A percentile compares a stretch with the other conserved stretches of the same genome.
These are phyloP conservation scores for Cheilosia grossa DNA, from an alignment of 2,888 invertebrate species.

Conservation along the genomic window DNA sequence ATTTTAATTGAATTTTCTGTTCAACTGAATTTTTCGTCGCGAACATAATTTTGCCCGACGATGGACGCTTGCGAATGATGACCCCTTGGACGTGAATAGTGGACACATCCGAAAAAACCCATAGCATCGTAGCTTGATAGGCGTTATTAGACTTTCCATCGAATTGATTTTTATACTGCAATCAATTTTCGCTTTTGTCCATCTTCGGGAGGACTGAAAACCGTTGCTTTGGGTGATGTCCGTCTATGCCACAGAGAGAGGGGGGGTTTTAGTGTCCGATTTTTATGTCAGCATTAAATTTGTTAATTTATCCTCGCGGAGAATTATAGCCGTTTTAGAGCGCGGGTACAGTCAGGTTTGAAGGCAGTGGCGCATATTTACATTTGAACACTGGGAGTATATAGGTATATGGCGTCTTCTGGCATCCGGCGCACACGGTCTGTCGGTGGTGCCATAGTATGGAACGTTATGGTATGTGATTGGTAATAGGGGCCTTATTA, in stretches of 20 bases:
- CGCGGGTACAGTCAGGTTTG: conserved; percentile 60
- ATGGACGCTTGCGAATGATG: conserved; percentile 50
- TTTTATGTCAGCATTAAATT: conserved; percentile 80
- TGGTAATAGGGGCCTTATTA: conserved; percentile 72
- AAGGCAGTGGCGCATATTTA: conserved; percentile 49
- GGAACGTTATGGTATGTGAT: conserved; percentile 73
- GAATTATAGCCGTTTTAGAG: conserved; percentile 77
- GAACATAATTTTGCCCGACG: conserved; percentile 43
- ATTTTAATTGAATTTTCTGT: conserved; percentile 27
- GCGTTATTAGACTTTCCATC: conserved; percentile 64
- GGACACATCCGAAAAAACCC: conserved; percentile 23
- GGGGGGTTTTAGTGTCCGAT: conserved; percentile 77
- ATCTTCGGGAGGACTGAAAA: conserved; percentile 19
- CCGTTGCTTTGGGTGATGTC: conserved; percentile 4
- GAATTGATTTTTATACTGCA: conserved; percentile 65
- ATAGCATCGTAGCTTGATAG: conserved; percentile 44
- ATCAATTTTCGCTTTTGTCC: conserved; percentile 57
- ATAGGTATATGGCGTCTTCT: not conserved
- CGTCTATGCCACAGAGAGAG: not conserved
- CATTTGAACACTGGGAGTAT: not conserved
- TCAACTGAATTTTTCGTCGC: conserved; percentile 42
- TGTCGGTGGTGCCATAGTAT: conserved; percentile 48
- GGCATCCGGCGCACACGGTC: conserved; percentile 13
- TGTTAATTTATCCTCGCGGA: conserved; percentile 78
- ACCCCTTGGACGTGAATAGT: conserved; percentile 39